Base-by-base conservation (phyloP, 1,140 invertebrate genomes). In the Pachypsylla venusta region DNA sequence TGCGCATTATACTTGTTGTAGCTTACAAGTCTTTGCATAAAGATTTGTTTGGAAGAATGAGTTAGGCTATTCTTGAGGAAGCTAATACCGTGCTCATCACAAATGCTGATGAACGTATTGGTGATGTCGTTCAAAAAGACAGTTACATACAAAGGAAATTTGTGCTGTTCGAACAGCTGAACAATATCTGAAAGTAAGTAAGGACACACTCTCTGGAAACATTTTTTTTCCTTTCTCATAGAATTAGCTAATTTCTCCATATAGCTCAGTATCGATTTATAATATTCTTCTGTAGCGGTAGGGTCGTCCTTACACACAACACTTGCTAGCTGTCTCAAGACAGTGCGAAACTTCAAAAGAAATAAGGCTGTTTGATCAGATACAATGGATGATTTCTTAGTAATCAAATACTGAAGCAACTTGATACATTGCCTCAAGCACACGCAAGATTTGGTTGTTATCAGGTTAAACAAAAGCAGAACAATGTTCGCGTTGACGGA, bases 181-280 rank as follows among this genome's bases (percentile, higher is more conserved):
- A 48, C 22, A 19, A 48, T 10, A 22, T 48, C 22, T 7, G 4
- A 7, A 7, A 48, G 42, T 7, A 19, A 7, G n/a, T 48, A 48
- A 19, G 42, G 42, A 5, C n/a, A n/a, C 4, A 48, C 42, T 7
- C 42, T n/a, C 42, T 48, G 42, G 42, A 48, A 48, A n/a, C 22
- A 48, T 48, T 48, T 48, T 22, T 48, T 48, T 19, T 48, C 42
- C 42, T 48, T 48, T n/a, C 42, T n/a, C 4, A 48, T 19, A 19
- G 42, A n/a, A 5, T 10, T n/a, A 19, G 42, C 42, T 48, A 48
- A 7, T 22, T 48, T 48, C n/a, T 22, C 42, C 42, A 48, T 48
- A 19, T 3, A n/a, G 7, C 16, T 5, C n/a, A 48, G 42, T 19
- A 48, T n/a, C n/a, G n/a, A n/a, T n/a, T n/a, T n/a, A n/a, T n/a